Base-by-base conservation (phyloP, 2,888 invertebrate species). In the Pardosa pseudoannulata region DNA sequence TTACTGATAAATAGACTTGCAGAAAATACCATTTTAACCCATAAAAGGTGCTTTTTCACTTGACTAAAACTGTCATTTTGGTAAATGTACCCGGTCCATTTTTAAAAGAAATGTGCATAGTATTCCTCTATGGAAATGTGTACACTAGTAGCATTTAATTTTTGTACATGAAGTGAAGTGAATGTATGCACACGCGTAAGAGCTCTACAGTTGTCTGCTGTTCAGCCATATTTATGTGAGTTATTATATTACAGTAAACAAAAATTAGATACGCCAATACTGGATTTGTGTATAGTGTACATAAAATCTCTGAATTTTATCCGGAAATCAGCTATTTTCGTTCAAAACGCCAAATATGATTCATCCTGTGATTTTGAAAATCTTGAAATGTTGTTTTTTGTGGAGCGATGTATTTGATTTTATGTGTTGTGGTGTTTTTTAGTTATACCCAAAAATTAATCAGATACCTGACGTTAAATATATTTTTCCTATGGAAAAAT, bases 151-250 rank as follows among this genome's bases (percentile, higher is more conserved):
- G 46, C 23, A 67, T 67, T 32, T 67, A 67, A 67, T 67, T 32
- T 67, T 36, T 32, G 19, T 67, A 23, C 16, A 32, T 67, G 78
- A 85, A 85, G 78, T 85, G 83, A 85, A 85, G 73, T 78, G 83
- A 85, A 85, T 65, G 32, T 56, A 73, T 85, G 78, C 76, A 78
- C 78, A 85, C 83, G 83, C 83, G 83, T 85, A 85, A 78, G 71
- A 85, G 83, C 83, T 85, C 83, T 85, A 85, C 83, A 85, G 83
- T 85, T 85, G 83, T 85, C 83, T 85, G 83, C 83, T 85, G 83
- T 85, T 85, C 83, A 79, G 83, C 83, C 83, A 85, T 85, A 85
- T 85, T 85, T 85, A 85, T 78, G 79, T 76, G 78, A 78, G 72
- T 85, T 78, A 78, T 78, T 85, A 85, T 85, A 85, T 79, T 85